phyloP scores from a whole-genome alignment of 2,797 vertebrate species.

The Cryptoprocta ferox region DNA sequence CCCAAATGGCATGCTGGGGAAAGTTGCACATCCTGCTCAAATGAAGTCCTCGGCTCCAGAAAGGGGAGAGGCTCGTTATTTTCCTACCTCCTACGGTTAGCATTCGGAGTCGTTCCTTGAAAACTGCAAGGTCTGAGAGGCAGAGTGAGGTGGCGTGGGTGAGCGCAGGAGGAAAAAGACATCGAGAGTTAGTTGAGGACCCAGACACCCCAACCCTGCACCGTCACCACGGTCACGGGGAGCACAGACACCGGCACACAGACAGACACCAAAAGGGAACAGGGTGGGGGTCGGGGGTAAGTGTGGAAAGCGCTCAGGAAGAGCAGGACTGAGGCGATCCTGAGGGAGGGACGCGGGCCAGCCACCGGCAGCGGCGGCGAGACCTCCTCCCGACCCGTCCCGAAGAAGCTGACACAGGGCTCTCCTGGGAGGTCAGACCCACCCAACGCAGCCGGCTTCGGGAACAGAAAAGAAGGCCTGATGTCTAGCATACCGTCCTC shows the following conservation, averaged over 20 bases:
- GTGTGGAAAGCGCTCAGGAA: background rate
- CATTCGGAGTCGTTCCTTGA: slow-evolving; percentile 96
- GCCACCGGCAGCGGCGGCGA: background rate
- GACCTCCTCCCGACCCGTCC: background rate
- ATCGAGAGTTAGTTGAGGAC: slow-evolving; percentile 86
- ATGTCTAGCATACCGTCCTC: background rate
- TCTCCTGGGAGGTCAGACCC: background rate
- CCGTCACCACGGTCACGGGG: slow-evolving; percentile 60
- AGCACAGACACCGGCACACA: slow-evolving; percentile 74
- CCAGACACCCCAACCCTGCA: slow-evolving; percentile 51
- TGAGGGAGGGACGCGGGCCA: background rate
- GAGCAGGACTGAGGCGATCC: slow-evolving; percentile 31
- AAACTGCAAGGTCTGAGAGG: slow-evolving; percentile 93
- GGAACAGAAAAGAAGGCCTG: slow-evolving; percentile 25
- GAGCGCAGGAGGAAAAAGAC: slow-evolving; percentile 87
- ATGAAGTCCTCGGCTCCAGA: slow-evolving; percentile 84
- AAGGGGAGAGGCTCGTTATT: slow-evolving; percentile 81
- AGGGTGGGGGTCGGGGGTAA: background rate
- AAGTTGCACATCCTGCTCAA: slow-evolving; percentile 80
- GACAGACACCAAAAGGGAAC: slow-evolving; percentile 58
- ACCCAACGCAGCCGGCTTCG: background rate
- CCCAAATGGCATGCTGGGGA: slow-evolving; percentile 83
- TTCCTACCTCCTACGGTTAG: slow-evolving; percentile 98
- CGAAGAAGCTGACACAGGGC: background rate
- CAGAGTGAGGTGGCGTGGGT: slow-evolving; percentile 79